These are phyloP conservation scores for Orius insidiosus DNA, from an alignment of 1,140 invertebrate species.

Conservation along the genomic window DNA sequence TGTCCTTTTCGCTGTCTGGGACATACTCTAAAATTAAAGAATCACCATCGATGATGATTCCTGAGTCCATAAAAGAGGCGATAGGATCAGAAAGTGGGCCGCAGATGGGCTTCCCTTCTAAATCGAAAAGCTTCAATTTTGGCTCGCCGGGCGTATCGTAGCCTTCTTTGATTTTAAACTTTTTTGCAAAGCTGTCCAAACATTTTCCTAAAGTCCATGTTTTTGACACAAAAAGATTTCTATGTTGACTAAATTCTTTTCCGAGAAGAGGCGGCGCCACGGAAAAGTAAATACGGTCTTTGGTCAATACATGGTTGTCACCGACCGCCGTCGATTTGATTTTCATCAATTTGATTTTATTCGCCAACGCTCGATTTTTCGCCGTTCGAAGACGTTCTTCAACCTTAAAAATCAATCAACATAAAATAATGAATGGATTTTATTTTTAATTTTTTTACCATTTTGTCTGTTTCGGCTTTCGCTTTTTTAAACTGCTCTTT, in stretches of 20 bases:
- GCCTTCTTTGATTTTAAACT: constrained; percentile 30
- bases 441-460: constrained; percentile 15
- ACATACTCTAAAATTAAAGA: constrained; percentile 20
- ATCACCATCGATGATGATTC: constrained; percentile 19
- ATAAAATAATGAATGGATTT: too few species aligned
- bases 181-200: constrained; percentile 30
- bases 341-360: constrained; percentile 40
- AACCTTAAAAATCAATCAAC: constrained; percentile 15
- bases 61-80: constrained; percentile 10
- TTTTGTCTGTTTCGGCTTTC: constrained; percentile 26
- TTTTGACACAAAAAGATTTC: constrained; percentile 29
- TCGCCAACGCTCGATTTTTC: constrained; percentile 24
- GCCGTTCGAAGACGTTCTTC: constrained; percentile 20
- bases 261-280: constrained; percentile 28
- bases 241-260: constrained; percentile 20
- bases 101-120: constrained; percentile 15
- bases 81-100: constrained; percentile 10
- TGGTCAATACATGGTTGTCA: constrained; percentile 30
- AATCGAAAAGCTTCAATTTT: constrained; percentile 19
- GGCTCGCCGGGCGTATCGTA: constrained; percentile 11
- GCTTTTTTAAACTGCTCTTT: constrained; percentile 28
- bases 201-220: constrained; percentile 33
- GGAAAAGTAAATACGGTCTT: constrained; percentile 35
- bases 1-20: not conserved
- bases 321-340: constrained; percentile 38